A percentile compares a stretch with the other conserved stretches of the same genome.
Conservation (phyloP, 2,888 invertebrate genomes). For the Ferrisia virgata region DNA sequence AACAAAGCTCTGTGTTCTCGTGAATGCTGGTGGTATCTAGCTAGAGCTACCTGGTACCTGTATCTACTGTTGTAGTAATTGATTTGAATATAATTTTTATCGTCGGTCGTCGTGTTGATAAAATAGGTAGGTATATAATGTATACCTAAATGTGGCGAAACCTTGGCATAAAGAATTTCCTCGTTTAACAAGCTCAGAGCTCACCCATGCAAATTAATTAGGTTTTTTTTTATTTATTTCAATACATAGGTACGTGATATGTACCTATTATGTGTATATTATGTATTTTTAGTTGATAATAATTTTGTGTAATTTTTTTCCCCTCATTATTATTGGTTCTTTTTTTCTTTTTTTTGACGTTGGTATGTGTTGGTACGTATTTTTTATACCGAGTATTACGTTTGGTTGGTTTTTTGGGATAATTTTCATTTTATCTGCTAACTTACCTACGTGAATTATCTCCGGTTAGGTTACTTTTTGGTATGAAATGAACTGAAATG, state of each 20-base stretch:
- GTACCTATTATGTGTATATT: not conserved
- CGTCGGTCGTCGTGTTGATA: not conserved
- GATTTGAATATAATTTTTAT: not conserved
- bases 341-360: too few species aligned
- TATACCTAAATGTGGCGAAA: not conserved
- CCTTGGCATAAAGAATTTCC: constrained; percentile 24
- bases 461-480: not conserved
- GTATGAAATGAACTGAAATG: not conserved
- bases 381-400: not conserved
- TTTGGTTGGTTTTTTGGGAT: not conserved
- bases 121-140: not conserved
- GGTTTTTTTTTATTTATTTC: constrained; percentile 2
- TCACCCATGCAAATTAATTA: constrained; percentile 30
- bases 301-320: not conserved
- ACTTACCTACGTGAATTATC: not conserved
- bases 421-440: not conserved
- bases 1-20: not conserved
- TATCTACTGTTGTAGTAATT: too few species aligned
- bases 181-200: constrained; percentile 2
- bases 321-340: too few species aligned
- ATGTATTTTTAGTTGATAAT: not conserved
- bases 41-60: too few species aligned
- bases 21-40: not conserved
- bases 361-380: not conserved
- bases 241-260: not conserved